Conservation (phyloP, 2,113 vertebrate genomes). For the Uropsilus gracilis region DNA sequence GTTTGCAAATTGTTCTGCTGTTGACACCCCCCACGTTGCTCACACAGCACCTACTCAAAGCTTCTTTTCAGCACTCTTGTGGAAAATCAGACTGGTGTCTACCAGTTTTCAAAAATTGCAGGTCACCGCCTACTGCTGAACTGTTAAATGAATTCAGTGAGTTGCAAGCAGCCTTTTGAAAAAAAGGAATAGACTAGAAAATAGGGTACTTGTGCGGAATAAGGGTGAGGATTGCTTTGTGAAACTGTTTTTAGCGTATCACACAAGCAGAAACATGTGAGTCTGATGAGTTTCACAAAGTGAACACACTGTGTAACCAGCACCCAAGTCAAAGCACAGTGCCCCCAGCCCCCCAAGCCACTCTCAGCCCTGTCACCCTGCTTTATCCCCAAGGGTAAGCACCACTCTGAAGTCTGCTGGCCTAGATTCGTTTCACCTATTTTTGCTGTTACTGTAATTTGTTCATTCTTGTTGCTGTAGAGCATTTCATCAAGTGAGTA, state of each 20-base stretch:
- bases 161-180: background rate
- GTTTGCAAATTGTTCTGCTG: background rate
- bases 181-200: background rate
- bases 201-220: background rate
- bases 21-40: background rate
- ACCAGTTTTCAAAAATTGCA: background rate
- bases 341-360: background rate
- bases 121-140: background rate
- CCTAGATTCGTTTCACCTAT: background rate
- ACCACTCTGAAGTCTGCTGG: rapidly evolving
- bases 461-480: background rate
- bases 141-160: background rate
- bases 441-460: background rate
- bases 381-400: no score
- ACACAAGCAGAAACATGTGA: no score
- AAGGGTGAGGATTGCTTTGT: background rate
- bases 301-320: rapidly evolving
- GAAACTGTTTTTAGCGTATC: background rate
- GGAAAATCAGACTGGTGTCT: background rate
- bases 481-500: background rate
- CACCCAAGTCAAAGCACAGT: background rate
- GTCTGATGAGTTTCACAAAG: background rate
- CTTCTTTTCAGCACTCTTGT: background rate
- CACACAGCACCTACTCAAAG: background rate
- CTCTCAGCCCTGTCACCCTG: rapidly evolving